Evolutionary conservation across 2,797 vertebrate species (phyloP).

Genomic region (Oophaga sylvatica): DNA sequence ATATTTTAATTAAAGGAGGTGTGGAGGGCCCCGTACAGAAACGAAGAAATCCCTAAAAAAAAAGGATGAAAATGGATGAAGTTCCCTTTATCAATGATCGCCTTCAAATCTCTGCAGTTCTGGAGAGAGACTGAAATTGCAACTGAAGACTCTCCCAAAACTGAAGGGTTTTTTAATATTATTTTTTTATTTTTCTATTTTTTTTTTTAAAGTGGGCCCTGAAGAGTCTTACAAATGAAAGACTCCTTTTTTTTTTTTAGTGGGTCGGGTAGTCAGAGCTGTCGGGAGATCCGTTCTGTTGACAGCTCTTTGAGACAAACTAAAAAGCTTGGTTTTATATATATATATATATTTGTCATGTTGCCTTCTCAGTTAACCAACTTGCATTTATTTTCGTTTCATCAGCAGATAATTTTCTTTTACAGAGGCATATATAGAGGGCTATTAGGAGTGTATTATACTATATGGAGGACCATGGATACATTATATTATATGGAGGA

Average conservation of each 20-base stretch:
- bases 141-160: slow-evolving; percentile 22
- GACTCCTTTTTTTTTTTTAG: slow-evolving; percentile 65
- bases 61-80: slow-evolving; percentile 20
- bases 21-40: slow-evolving; percentile 11
- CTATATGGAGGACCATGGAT: too few species aligned
- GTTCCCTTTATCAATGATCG: slow-evolving; percentile 35
- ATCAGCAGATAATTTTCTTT: slow-evolving; percentile 87
- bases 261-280: slow-evolving; percentile 75
- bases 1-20: background rate
- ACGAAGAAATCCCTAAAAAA: slow-evolving; percentile 38
- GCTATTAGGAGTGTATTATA: too few species aligned
- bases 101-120: slow-evolving; percentile 6
- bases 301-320: slow-evolving; percentile 81
- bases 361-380: slow-evolving; percentile 82
- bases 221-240: slow-evolving; percentile 37
- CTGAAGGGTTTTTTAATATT: background rate
- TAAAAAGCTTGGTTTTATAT: slow-evolving; percentile 79
- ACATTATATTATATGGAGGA: too few species aligned
- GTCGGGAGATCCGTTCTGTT: slow-evolving; percentile 80
- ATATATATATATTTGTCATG: slow-evolving; percentile 81
- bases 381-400: slow-evolving; percentile 83
- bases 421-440: slow-evolving; percentile 81
- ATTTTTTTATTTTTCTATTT: too few species aligned
- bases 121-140: slow-evolving; percentile 11
- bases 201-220: too few species aligned